Percentiles rank a stretch among this genome's conserved stretches.
phyloP scores from a whole-genome alignment of 2,888 invertebrate genomes.

The Philonicus albiceps region DNA sequence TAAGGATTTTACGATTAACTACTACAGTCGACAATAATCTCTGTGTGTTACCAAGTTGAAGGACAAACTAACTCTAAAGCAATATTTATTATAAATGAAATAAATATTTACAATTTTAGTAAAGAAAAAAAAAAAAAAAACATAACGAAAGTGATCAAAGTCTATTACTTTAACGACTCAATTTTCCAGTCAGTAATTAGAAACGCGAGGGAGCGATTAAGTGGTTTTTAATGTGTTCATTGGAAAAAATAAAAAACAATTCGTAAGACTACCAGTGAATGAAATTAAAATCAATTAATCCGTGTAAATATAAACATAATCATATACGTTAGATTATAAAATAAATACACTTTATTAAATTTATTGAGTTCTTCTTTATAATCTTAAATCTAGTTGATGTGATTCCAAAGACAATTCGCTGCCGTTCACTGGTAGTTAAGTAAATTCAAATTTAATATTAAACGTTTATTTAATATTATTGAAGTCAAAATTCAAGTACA shows the following conservation, averaged over 20 bases:
- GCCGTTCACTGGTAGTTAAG: not conserved
- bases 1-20: slow-evolving; percentile 11
- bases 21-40: slow-evolving; percentile 30
- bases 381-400: not conserved
- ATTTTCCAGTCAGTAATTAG: not conserved
- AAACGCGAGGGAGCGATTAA: not conserved
- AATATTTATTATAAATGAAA: slow-evolving; percentile 24
- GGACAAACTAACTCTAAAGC: slow-evolving; percentile 2
- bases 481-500: slow-evolving; percentile 32
- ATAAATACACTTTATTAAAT: not conserved
- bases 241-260: not conserved
- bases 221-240: not conserved
- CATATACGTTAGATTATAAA: not conserved
- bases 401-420: not conserved
- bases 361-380: not conserved
- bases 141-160: slow-evolving; percentile 3
- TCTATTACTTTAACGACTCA: not conserved
- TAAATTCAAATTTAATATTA: not conserved
- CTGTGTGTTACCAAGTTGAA: slow-evolving; percentile 28
- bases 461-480: not conserved
- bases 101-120: slow-evolving; percentile 4
- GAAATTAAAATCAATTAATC: not conserved
- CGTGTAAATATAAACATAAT: not conserved
- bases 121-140: not conserved
- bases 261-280: not conserved